These are phyloP conservation scores for Squalus acanthias DNA, from an alignment of 2,797 vertebrate genomes.

Conservation along the genomic window DNA sequence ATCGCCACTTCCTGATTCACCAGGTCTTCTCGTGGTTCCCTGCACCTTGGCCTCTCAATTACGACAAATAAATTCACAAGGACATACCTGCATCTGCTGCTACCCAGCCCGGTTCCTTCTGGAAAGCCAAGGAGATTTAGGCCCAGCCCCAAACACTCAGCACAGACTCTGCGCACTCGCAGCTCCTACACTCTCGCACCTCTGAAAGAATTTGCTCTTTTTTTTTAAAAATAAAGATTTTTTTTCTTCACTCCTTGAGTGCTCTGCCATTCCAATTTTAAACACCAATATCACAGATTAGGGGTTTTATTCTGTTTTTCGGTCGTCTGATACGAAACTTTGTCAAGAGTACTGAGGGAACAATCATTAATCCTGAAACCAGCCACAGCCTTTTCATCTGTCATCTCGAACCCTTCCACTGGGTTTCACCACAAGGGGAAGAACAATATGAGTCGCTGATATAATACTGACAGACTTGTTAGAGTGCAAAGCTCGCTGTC, in stretches of 20 bases:
- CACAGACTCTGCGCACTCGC: background rate
- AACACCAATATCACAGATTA: background rate
- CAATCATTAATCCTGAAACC: constrained; percentile 15
- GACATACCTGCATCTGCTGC: background rate
- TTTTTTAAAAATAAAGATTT: background rate
- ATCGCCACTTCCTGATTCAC: background rate
- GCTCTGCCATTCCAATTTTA: background rate
- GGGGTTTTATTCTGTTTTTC: background rate
- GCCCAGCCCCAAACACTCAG: background rate
- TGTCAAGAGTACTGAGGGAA: background rate
- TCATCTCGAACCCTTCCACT: background rate
- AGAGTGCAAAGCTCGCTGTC: background rate
- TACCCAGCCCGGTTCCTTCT: too few species aligned
- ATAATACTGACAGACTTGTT: background rate
- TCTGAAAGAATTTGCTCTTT: background rate
- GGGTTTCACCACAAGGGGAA: background rate
- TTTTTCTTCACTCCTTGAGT: background rate
- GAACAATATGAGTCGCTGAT: background rate
- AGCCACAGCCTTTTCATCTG: constrained; percentile 27
- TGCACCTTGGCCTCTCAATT: background rate
- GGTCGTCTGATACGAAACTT: background rate
- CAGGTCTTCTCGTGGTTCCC: background rate
- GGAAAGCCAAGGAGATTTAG: background rate
- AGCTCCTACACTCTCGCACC: constrained; percentile 7
- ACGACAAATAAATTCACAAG: background rate